Evolutionary conservation across 2,888 invertebrate species (phyloP), one percentile per base, ranked within the genome.

Genomic region (Eupithecia centaureata): DNA sequence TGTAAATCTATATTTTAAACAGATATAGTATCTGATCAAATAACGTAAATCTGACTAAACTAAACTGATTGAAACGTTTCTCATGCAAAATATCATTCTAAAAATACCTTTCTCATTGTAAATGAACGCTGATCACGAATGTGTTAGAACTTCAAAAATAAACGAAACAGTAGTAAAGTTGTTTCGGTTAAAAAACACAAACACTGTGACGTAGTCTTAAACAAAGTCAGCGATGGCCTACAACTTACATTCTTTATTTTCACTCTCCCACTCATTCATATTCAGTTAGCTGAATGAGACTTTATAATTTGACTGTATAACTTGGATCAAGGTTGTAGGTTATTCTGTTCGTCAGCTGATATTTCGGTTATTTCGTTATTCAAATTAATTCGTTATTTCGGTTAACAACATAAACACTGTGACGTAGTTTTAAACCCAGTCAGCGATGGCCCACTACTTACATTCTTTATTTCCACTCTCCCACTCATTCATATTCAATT

Each of bases 51-150:
- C 51, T 12, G 52, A 51, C 54, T 28, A 42, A 57, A 57, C 56
- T 66, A 58, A 65, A 33, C 51, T 62, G 61, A 63, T 56, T 28
- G 18, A 42, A 25, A 28, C n/a, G 52, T 66, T 68, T 59, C 65
- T 68, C 59, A 52, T 32, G 47, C 64, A n/a, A 60, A 7, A 69
- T 65, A 72, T 42, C 68, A 30, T 57, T 72, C 68, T 69, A 72
- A 75, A 77, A 73, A 73, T 73, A 75, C 56, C 52, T 35, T 56
- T 4, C 61, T 18, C 54, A 63, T 70, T 65, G 73, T 71, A 47
- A 75, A 77, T 76, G 73, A 71, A 72, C 66, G 65, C 63, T 66
- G 61, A 72, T 52, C 74, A 71, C 70, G 71, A 75, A 68, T 73
- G 69, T 66, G 69, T 65, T 72, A 62, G 32, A 67, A 59, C 32